Percentiles rank a stretch among this genome's conserved stretches.
Evolutionary conservation across 2,113 vertebrate genomes (phyloP).

Genomic region (Actinemys pallida): DNA sequence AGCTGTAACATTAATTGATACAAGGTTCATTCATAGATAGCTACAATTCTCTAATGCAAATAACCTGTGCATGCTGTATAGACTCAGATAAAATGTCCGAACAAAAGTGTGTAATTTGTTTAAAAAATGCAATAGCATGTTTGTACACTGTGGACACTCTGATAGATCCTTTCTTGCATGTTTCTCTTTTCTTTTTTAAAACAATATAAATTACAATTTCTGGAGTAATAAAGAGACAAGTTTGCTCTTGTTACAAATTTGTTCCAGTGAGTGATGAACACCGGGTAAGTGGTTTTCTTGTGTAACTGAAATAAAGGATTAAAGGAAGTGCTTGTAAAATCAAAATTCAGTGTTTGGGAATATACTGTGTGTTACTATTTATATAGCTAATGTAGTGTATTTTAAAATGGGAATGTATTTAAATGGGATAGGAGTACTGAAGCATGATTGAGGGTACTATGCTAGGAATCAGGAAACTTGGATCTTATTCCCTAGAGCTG

Average conservation of each 20-base stretch:
- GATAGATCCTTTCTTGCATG: not conserved
- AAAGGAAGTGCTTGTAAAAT: slow-evolving; percentile 14
- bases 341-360: not conserved
- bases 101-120: slow-evolving; percentile 13
- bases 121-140: slow-evolving; percentile 20
- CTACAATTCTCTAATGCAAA: slow-evolving; percentile 3
- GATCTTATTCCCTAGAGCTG: not conserved
- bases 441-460: not conserved
- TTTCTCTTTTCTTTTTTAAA: slow-evolving; percentile 59
- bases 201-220: slow-evolving; percentile 29
- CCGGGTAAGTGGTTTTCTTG: slow-evolving; percentile 36
- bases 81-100: not conserved
- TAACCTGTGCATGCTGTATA: slow-evolving; percentile 2
- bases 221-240: slow-evolving; percentile 30
- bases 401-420: not conserved
- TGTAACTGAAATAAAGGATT: not conserved
- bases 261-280: not conserved
- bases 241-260: slow-evolving; percentile 37
- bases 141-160: not conserved
- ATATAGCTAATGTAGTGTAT: not conserved
- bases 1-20: not conserved
- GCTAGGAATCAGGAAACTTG: not conserved
- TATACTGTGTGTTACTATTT: not conserved
- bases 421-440: not conserved
- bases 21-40: slow-evolving; percentile 2